Conservation (phyloP, 2,888 invertebrate genomes). For the Tetranychus truncatus region DNA sequence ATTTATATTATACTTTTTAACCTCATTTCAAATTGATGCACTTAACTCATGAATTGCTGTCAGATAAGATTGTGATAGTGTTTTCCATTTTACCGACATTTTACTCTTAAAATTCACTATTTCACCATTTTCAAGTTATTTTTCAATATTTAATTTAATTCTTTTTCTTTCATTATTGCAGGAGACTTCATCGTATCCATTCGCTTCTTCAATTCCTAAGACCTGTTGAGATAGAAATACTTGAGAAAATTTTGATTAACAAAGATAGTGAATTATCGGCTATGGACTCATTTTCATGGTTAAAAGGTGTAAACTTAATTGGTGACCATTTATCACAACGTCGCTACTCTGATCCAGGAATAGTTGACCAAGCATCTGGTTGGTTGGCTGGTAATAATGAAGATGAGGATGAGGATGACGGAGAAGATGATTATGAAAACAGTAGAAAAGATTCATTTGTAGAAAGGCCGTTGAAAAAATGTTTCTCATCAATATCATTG, state of each 20-base stretch:
- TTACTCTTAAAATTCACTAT: neutral
- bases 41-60: too few species aligned
- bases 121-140: neutral
- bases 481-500: conserved; percentile 10
- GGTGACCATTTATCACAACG: neutral
- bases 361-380: conserved; percentile 3
- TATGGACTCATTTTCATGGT: conserved; percentile 5
- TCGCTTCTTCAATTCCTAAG: conserved; percentile 17
- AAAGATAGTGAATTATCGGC: conserved; percentile 12
- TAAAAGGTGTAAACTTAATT: neutral
- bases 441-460: neutral
- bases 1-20: too few species aligned
- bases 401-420: neutral
- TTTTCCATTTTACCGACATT: neutral
- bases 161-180: neutral
- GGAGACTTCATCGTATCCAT: conserved; percentile 16
- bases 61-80: neutral
- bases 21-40: too few species aligned
- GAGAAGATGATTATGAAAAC: neutral
- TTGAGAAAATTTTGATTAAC: conserved; percentile 20
- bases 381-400: neutral
- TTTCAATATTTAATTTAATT: neutral
- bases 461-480: neutral
- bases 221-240: conserved; percentile 19
- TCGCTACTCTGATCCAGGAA: neutral